phyloP scores from a whole-genome alignment of 2,888 invertebrate species.

The Xylota segnis region DNA sequence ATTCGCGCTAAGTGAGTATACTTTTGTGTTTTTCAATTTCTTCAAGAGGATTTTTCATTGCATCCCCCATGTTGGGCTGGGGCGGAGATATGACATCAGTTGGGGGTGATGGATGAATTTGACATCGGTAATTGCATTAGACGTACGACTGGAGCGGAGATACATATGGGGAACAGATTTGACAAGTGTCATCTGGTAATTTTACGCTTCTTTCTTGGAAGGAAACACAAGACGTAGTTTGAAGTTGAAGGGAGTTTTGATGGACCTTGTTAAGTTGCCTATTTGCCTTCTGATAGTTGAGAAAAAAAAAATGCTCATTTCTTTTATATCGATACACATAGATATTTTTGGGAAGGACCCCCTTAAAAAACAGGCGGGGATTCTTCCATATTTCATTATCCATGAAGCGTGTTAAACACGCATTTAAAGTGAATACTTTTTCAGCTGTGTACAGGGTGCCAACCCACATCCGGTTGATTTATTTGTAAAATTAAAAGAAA shows the following conservation, averaged over 20 bases:
- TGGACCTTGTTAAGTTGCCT: too few species aligned
- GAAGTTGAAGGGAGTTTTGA: too few species aligned
- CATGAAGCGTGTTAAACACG: constrained; percentile 23
- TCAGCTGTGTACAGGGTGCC: constrained; percentile 9
- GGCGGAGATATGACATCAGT: constrained; percentile 16
- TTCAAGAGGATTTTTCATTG: constrained; percentile 8
- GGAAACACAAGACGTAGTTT: not conserved
- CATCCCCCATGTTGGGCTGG: not conserved
- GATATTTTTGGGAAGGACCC: too few species aligned
- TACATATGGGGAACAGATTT: constrained; percentile 13
- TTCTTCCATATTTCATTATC: constrained; percentile 7
- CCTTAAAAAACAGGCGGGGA: not conserved
- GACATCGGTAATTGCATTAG: constrained; percentile 35
- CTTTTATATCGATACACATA: too few species aligned
- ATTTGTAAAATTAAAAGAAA: constrained; percentile 64
- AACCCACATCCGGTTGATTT: not conserved
- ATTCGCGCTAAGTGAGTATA: constrained; percentile 57
- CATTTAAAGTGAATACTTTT: constrained; percentile 38
- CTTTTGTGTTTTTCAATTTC: constrained; percentile 44
- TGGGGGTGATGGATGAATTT: constrained; percentile 37
- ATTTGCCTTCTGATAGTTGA: too few species aligned
- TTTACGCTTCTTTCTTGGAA: constrained; percentile 7
- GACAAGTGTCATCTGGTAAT: constrained; percentile 42
- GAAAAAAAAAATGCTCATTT: too few species aligned
- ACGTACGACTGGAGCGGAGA: not conserved